Base-by-base conservation (phyloP, 2,888 invertebrate genomes). In the Amiota mariae region DNA sequence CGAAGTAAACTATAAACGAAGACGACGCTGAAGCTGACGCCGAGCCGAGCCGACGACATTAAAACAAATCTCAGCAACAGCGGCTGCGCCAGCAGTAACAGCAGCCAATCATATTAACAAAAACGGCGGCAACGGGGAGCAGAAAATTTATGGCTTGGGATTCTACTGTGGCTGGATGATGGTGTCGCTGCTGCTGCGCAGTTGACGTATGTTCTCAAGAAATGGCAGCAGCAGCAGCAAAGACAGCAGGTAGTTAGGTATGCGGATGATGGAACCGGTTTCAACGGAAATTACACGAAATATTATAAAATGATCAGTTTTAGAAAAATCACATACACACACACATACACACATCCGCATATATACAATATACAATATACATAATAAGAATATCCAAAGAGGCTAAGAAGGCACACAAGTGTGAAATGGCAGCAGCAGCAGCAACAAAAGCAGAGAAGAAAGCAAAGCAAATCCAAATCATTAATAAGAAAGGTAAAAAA, bases 211-310 rank as follows among this genome's bases (percentile, higher is more conserved):
- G 36, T 36, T 36, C 36, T 36, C 36, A 36, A 36, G 36, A 36
- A 36, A 36, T 36, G 36, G 56, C 70, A 71, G 59, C 67, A 75
- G 36, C 70, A 59, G 61, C 71, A 73, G 59, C 47, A 71, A 20
- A 61, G 77, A 36, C 84, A 84, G 67, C 82, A 83, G 83, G 83
- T 84, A 84, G 83, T 85, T 85, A 78, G 85, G 84, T 85, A 72
- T 84, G 85, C 83, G 85, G 84, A 85, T 87, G 87, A 85, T 84
- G 82, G 82, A 90, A 90, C 90, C 90, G 89, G 90, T 90, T 89
- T 88, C 85, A 89, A 87, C 89, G 89, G 90, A 90, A 89, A 89
- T 88, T 88, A 87, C 87, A 84, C 87, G 84, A 85, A 87, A 84
- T 68, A 85, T 86, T 87, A 82, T 86, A 84, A 84, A 85, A 86